phyloP scores from a whole-genome alignment of 2,113 vertebrate species.

The Neodontobutis hainanensis region DNA sequence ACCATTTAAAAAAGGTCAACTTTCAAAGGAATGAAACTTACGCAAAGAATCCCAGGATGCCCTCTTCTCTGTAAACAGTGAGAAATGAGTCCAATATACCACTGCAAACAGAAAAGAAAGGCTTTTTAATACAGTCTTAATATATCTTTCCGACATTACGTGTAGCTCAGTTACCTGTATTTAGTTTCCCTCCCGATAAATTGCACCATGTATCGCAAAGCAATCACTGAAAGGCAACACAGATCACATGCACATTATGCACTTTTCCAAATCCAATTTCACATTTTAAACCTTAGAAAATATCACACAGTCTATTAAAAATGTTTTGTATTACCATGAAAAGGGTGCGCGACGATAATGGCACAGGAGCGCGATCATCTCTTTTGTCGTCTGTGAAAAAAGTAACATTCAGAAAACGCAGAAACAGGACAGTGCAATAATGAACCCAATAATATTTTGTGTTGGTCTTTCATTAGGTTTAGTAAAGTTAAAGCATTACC shows the following conservation, averaged over 20 bases:
- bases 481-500: conserved; percentile 71
- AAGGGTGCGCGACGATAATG: conserved; percentile 93
- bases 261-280: no score
- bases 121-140: not conserved
- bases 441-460: no score
- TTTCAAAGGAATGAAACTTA: no score
- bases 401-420: no score
- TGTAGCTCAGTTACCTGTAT: conserved; percentile 83
- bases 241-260: no score
- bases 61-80: conserved; percentile 93
- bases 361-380: conserved; percentile 97
- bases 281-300: no score
- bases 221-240: conserved; percentile 85
- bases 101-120: conserved; percentile 61
- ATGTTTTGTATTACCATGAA: conserved; percentile 82
- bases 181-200: conserved; percentile 97
- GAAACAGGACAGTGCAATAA: no score
- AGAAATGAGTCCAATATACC: conserved; percentile 88
- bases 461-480: no score
- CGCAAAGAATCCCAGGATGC: no score
- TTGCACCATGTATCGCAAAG: conserved; percentile 95
- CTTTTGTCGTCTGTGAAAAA: conserved; percentile 86
- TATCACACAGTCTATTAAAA: no score
- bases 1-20: no score
- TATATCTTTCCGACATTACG: no score